Evolutionary conservation across 1,140 invertebrate species (phyloP).

Genomic region (Acyrthosiphon pisum): DNA sequence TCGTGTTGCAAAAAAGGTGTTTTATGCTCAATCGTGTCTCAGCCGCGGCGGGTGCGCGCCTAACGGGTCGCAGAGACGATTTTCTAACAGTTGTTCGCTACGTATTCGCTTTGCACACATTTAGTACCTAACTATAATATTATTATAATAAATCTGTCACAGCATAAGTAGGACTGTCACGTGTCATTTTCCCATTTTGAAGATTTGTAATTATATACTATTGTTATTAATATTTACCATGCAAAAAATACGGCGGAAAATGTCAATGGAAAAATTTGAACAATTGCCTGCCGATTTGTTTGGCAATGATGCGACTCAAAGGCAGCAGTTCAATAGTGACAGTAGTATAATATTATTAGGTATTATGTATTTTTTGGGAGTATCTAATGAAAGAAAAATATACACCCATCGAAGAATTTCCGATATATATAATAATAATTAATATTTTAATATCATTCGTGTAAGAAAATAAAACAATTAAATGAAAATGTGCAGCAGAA

Average conservation of each 20-base stretch:
- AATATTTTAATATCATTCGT: neutral
- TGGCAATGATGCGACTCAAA: neutral
- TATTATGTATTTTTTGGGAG: neutral
- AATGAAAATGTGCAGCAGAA: neutral
- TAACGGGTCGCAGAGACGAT: constrained; percentile 26
- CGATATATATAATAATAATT: neutral
- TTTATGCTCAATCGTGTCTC: too few species aligned
- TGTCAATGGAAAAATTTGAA: neutral
- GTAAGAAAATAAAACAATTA: neutral
- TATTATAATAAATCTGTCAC: neutral
- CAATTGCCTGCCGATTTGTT: neutral
- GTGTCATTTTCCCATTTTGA: neutral
- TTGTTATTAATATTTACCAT: neutral
- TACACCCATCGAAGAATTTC: neutral
- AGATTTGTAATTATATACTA: neutral
- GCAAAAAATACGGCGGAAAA: neutral
- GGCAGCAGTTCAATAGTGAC: neutral
- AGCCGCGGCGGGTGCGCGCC: too few species aligned
- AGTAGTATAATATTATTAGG: too few species aligned
- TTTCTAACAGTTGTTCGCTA: constrained; percentile 8
- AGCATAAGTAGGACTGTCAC: neutral
- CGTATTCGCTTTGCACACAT: neutral
- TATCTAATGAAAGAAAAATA: neutral
- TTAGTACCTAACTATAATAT: neutral
- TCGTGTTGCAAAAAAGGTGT: too few species aligned